A percentile compares a stretch with the other conserved stretches of the same genome.
phyloP scores from a whole-genome alignment of 2,113 vertebrate species.

The Aphyosemion australe region DNA sequence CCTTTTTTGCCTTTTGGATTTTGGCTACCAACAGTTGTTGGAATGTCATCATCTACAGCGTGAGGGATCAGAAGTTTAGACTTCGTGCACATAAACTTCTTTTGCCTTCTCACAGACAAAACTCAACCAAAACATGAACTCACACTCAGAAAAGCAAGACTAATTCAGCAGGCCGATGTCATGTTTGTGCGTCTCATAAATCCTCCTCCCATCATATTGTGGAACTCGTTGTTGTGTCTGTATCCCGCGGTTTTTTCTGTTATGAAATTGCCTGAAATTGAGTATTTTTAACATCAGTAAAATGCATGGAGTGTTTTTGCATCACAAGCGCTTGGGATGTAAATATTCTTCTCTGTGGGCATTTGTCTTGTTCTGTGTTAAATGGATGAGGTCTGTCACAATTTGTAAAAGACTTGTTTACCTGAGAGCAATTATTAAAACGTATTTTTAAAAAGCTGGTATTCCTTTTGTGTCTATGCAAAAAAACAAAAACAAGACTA shows the following conservation, averaged over 20 bases:
- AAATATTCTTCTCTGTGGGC: conserved; percentile 12
- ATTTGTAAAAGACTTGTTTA: conserved; percentile 31
- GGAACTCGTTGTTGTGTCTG: conserved; percentile 13
- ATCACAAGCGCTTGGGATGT: conserved; percentile 8
- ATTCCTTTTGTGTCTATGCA: background rate
- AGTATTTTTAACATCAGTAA: conserved; percentile 24
- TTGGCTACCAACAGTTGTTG: conserved; percentile 82
- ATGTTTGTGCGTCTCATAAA: conserved; percentile 21
- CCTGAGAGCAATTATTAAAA: conserved; percentile 41
- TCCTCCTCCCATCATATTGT: background rate
- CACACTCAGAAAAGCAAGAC: background rate
- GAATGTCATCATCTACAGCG: conserved; percentile 83
- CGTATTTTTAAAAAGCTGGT: background rate
- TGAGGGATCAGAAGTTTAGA: conserved; percentile 80
- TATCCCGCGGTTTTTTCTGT: conserved; percentile 35
- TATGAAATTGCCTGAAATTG: conserved; percentile 8
- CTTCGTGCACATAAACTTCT: conserved; percentile 76
- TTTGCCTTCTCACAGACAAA: conserved; percentile 33
- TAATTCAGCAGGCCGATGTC: background rate
- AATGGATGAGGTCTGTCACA: conserved; percentile 17
- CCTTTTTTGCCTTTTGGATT: conserved; percentile 84
- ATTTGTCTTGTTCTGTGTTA: conserved; percentile 32
- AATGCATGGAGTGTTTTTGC: conserved; percentile 33
- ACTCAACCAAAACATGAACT: conserved; percentile 32
- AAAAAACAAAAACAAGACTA: background rate